Percentiles rank a stretch among this genome's conserved stretches.
These are phyloP conservation scores for Ephydatia muelleri DNA, from an alignment of 37 sponge, comb jelly and placozoan species.

Conservation along the genomic window DNA sequence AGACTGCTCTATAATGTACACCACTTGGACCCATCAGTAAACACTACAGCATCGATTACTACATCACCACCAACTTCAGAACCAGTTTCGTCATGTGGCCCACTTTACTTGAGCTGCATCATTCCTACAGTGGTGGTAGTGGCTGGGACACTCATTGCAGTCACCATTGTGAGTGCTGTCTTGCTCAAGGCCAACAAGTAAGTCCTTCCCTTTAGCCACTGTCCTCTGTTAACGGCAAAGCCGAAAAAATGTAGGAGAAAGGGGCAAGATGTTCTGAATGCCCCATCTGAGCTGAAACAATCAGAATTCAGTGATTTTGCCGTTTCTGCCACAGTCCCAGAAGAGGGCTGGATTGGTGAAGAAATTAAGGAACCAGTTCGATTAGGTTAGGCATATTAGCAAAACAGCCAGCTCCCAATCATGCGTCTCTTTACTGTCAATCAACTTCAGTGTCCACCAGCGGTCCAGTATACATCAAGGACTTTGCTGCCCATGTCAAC, in stretches of 20 bases:
- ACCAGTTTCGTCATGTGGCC: not conserved
- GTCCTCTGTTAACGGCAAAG: not conserved
- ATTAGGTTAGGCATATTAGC: not conserved
- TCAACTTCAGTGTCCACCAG: constrained; percentile 18
- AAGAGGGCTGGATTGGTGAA: not conserved
- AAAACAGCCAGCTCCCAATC: not conserved
- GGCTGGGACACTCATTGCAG: not conserved
- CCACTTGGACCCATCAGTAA: not conserved
- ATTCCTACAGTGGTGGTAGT: not conserved
- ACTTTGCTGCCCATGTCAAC: constrained; percentile 58
- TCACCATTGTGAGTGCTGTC: not conserved
- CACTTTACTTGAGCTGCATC: not conserved
- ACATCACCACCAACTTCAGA: not conserved
- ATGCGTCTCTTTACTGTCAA: not conserved
- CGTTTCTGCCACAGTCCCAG: not conserved
- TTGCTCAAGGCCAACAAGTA: not conserved
- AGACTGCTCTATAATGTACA: too few relatives aligned
- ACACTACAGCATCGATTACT: not conserved
- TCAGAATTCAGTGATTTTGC: not conserved
- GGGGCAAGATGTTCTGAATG: not conserved
- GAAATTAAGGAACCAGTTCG: not conserved
- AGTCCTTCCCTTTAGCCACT: not conserved
- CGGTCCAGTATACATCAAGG: constrained; percentile 16
- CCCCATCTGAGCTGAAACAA: not conserved
- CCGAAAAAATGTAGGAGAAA: not conserved